Base-by-base conservation (phyloP, 2,797 vertebrate species). In the Tiaroga cobitis region DNA sequence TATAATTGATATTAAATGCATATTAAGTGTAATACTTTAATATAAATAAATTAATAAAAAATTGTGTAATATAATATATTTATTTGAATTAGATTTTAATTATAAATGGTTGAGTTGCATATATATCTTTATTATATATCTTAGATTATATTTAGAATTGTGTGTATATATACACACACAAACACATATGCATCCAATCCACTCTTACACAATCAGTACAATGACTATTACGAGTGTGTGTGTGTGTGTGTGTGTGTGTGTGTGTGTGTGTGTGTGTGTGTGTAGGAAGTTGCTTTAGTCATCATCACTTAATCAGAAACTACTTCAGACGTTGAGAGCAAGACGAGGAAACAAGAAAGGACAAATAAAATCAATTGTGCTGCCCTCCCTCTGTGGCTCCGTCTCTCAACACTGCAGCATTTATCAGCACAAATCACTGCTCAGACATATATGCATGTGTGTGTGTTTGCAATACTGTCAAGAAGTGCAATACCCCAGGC, bases 291-390 rank as follows among this genome's bases (percentile, higher is more conserved):
- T 21, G 19, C 61, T 80, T 49, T 49, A 51, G 65, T 68, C 65
- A 56, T 39, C 34, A 56, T n/a, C 65, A 81, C 29, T 69, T 49
- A 34, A 67, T 80, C 79, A 81, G 49, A 81, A 46, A 81, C 16
- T 29, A 81, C 49, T 81, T 81, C 34, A 70, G 67, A 39, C 10
- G 5, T 26, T 34, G 32, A 39, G n/a, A 37, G 43, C 4, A 18
- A 39, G 63, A 81, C 8, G 3, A 70, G 59, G 56, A 63, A 79
- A 41, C 59, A 79, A 43, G 39, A 65, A 63, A 81, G 21, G 63
- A 80, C 39, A 68, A 49, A 81, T 37, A 39, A 51, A 54, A 54
- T 54, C 13, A 34, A 69, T 81, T 32, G 46, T 54, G 7, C 46
- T n/a, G 13, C 32, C 32, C 61, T 80, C 78, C 61, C 63, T 75